Percentiles rank a stretch among this genome's conserved stretches.
phyloP scores from a whole-genome alignment of 2,888 invertebrate genomes.

The Euclidia mi region DNA sequence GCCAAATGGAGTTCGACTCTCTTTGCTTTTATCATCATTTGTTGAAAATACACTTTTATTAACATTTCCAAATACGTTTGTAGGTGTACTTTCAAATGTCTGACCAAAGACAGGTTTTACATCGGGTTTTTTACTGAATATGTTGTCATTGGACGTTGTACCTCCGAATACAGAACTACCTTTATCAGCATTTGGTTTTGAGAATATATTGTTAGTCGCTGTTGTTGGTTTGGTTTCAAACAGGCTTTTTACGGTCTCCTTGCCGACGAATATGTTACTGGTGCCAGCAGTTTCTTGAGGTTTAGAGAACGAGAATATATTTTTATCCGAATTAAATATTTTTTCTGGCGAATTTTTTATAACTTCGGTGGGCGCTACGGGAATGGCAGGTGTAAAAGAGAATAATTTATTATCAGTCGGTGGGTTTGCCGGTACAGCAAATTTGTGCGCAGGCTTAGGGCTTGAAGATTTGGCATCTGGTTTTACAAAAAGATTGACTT shows the following conservation, averaged over 20 bases:
- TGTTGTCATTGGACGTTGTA: slow-evolving; percentile 38
- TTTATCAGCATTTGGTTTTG: slow-evolving; percentile 51
- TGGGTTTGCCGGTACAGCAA: slow-evolving; percentile 39
- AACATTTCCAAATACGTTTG: slow-evolving; percentile 34
- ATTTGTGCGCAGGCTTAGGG: slow-evolving; percentile 54
- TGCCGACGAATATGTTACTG: slow-evolving; percentile 57
- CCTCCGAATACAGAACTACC: slow-evolving; percentile 55
- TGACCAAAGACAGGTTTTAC: slow-evolving; percentile 50
- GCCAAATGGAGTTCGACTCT: background rate
- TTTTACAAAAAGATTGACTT: slow-evolving; percentile 60
- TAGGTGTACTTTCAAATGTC: slow-evolving; percentile 37
- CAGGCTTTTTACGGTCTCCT: slow-evolving; percentile 50
- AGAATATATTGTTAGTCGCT: slow-evolving; percentile 54
- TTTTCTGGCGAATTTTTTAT: slow-evolving; percentile 76
- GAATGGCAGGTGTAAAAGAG: slow-evolving; percentile 82
- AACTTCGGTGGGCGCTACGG: slow-evolving; percentile 72
- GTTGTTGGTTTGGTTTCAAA: slow-evolving; percentile 45
- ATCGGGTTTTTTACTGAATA: slow-evolving; percentile 49
- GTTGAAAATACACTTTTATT: slow-evolving; percentile 42
- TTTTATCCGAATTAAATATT: slow-evolving; percentile 66
- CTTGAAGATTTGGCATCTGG: slow-evolving; percentile 60
- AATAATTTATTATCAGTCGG: slow-evolving; percentile 62
- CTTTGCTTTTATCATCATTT: background rate
- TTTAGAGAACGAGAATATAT: slow-evolving; percentile 80
- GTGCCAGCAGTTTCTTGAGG: slow-evolving; percentile 68